Evolutionary conservation across 2,888 invertebrate genomes (phyloP).

Genomic region (Trilocha varians): DNA sequence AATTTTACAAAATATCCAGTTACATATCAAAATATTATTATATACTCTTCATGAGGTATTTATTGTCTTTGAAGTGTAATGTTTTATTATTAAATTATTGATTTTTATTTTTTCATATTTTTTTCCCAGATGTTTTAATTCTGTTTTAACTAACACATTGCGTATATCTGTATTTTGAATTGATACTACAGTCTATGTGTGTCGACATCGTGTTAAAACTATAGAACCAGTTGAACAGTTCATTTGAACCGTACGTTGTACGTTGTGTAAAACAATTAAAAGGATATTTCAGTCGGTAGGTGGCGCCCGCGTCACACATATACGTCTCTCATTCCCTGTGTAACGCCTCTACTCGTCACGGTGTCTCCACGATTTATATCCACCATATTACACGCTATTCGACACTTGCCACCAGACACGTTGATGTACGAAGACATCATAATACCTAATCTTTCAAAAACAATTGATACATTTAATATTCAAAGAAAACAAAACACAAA

Average conservation of each 20-base stretch:
- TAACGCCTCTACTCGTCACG: conserved; percentile 60
- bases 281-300: conserved; percentile 45
- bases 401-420: conserved; percentile 50
- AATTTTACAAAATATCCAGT: no score
- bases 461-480: no score
- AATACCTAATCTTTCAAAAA: no score
- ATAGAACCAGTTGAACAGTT: conserved; percentile 2
- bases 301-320: conserved; percentile 33
- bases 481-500: no score
- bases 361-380: conserved; percentile 63
- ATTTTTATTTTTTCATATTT: no score
- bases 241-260: conserved; percentile 23
- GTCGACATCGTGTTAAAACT: conserved; percentile 7
- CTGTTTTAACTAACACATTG: no score
- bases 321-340: conserved; percentile 54
- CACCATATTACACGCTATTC: conserved; percentile 68
- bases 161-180: no score
- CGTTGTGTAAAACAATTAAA: conserved; percentile 50
- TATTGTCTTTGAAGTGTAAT: no score
- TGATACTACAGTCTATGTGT: conserved; percentile 11
- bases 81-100: no score
- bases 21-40: no score
- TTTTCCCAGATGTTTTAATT: no score
- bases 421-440: conserved; percentile 6
- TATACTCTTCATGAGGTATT: no score